Conservation (phyloP, 2,888 invertebrate species). For the Phania funesta region DNA sequence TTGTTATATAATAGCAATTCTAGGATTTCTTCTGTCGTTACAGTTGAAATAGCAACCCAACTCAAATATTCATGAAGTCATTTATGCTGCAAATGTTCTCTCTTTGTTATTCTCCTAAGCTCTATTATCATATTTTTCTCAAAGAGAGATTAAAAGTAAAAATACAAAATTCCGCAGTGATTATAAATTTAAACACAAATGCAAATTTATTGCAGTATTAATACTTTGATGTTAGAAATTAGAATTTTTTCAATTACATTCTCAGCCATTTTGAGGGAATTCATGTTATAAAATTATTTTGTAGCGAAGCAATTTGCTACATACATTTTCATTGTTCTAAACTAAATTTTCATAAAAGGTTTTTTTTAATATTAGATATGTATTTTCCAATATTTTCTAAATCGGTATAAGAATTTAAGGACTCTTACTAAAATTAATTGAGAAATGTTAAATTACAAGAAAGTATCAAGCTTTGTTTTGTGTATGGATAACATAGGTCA, state of each 20-base stretch:
- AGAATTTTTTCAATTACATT: background rate
- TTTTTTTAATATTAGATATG: no score
- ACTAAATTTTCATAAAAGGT: background rate
- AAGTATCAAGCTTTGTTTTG: no score
- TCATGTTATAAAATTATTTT: background rate
- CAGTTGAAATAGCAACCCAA: conserved; percentile 43
- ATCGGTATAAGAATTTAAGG: no score
- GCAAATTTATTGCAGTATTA: conserved; percentile 29
- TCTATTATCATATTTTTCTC: background rate
- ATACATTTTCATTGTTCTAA: background rate
- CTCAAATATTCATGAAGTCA: conserved; percentile 58
- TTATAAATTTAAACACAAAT: conserved; percentile 7
- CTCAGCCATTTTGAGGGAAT: background rate
- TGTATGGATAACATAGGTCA: no score
- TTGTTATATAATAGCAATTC: conserved; percentile 9
- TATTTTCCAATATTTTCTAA: no score
- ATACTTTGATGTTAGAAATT: conserved; percentile 11
- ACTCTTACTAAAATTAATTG: no score
- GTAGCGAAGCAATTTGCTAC: background rate
- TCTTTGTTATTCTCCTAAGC: background rate
- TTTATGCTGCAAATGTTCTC: conserved; percentile 31
- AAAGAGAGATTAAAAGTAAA: background rate
- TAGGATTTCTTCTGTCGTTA: conserved; percentile 2
- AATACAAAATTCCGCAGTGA: background rate
- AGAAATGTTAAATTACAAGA: no score